Conservation (phyloP, 1,140 invertebrate genomes). For the Pseudomyrmex sp. region DNA sequence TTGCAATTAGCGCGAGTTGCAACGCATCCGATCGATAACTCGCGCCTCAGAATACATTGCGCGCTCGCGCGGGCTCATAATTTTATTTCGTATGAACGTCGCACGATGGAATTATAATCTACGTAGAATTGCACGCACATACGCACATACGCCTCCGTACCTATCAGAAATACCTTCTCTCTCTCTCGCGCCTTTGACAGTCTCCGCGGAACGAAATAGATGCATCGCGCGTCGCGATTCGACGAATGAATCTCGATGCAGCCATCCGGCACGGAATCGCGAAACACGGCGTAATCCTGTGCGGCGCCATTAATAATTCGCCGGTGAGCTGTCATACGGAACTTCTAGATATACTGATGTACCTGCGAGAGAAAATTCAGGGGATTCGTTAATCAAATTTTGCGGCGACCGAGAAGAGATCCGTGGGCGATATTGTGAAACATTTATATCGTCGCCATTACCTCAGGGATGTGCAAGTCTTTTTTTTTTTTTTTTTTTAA, state of each 20-base stretch:
- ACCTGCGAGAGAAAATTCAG: slow-evolving; percentile 50
- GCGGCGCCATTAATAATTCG: slow-evolving; percentile 53
- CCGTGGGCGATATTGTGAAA: slow-evolving; percentile 43
- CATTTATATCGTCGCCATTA: slow-evolving; percentile 54
- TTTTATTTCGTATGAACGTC: slow-evolving; percentile 44
- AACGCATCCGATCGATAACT: slow-evolving; percentile 53
- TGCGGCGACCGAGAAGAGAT: slow-evolving; percentile 13
- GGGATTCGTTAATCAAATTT: slow-evolving; percentile 59
- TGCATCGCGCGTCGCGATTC: slow-evolving; percentile 7
- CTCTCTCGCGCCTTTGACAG: background rate
- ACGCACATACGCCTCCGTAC: background rate
- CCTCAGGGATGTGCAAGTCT: slow-evolving; percentile 8
- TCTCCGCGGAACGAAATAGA: slow-evolving; percentile 31
- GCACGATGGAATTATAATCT: slow-evolving; percentile 50
- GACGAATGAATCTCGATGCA: slow-evolving; percentile 49
- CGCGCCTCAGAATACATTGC: slow-evolving; percentile 39
- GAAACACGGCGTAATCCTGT: slow-evolving; percentile 42
- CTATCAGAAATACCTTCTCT: background rate
- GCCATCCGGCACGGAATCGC: slow-evolving; percentile 10
- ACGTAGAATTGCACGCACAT: slow-evolving; percentile 3
- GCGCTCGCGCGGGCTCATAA: slow-evolving; percentile 19
- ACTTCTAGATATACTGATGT: slow-evolving; percentile 48
- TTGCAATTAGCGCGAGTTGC: slow-evolving; percentile 56
- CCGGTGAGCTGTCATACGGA: slow-evolving; percentile 31
- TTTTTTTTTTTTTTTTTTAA: background rate